Evolutionary conservation across 2,797 vertebrate species (phyloP), one percentile per base, ranked within the genome.

Genomic region (Rhincodon typus): DNA sequence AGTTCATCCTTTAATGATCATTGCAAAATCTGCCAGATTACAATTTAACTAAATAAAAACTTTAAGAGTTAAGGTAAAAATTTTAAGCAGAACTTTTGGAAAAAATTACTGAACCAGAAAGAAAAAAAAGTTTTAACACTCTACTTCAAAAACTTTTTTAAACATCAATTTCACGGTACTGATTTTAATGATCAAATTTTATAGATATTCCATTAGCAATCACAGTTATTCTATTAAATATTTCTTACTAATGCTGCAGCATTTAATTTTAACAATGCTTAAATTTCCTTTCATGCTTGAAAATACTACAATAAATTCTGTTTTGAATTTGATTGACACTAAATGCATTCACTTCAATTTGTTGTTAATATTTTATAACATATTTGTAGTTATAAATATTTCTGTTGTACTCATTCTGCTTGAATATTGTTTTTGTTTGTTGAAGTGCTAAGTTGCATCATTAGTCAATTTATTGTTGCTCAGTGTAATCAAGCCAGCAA

Each of bases 401-500:
- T 94, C 25, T 94, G 57, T 53, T 94, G 69, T 77, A 94, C 74
- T 46, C 42, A 34, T 74, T 77, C 46, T 53, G 74, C 15, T 74
- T 94, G 42, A 94, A 74, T 94, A 74, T 74, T 94, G 27, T n/a
- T 94, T 94, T 94, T 74, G 25, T 53, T 74, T 74, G 27, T 74
- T 94, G 46, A 74, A 94, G 69, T 74, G 70, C 69, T 50, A 94
- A 74, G 53, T 94, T 94, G 94, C 46, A 74, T 53, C 69, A 53
- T 74, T 74, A 94, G 69, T 94, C 94, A 94, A 74, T 25, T 42
- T 6, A 34, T 94, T 46, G 94, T 53, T 94, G 27, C 46, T 53
- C 46, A 74, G 13, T 74, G 70, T 70, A 72, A 94, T 94, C 94
- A 74, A 74, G 70, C 50, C 42, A 53, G 69, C 69, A 72, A 94